Conservation (phyloP, 2,113 vertebrate genomes). For the Oceanites oceanicus region DNA sequence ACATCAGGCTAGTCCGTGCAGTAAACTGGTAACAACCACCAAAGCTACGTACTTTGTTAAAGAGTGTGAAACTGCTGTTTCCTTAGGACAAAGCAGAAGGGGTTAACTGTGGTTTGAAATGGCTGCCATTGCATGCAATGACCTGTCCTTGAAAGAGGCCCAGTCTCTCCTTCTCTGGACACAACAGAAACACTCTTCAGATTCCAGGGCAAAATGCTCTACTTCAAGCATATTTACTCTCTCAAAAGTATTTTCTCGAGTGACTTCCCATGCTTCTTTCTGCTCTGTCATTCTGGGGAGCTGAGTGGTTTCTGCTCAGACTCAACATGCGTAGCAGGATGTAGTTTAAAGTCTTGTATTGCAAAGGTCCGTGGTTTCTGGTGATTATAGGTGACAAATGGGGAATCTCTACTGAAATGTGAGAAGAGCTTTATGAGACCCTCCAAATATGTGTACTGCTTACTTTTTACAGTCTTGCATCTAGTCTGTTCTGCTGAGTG, state of each 20-base stretch:
- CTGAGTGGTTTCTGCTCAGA: not conserved
- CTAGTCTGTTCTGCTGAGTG: not conserved
- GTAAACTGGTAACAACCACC: not conserved
- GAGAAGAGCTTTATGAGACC: not conserved
- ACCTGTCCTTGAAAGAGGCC: not conserved
- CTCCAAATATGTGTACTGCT: not conserved
- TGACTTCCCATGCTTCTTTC: not conserved
- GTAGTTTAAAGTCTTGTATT: not conserved
- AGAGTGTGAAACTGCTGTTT: not conserved
- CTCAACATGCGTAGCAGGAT: accelerated
- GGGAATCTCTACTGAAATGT: not conserved
- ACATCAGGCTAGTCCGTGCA: accelerated
- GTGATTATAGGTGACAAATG: not conserved
- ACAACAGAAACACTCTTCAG: not conserved
- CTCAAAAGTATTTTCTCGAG: not conserved
- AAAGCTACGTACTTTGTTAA: accelerated
- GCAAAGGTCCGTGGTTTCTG: not conserved
- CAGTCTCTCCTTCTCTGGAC: not conserved
- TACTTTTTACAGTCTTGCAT: not conserved
- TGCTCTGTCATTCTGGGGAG: not conserved
- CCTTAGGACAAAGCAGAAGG: not conserved
- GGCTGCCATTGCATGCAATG: not conserved
- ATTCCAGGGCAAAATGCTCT: not conserved
- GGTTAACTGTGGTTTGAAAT: not conserved
- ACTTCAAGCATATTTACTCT: not conserved